These are phyloP conservation scores for Hylaeus volcanicus DNA, from an alignment of 1,140 invertebrate species.

Conservation along the genomic window DNA sequence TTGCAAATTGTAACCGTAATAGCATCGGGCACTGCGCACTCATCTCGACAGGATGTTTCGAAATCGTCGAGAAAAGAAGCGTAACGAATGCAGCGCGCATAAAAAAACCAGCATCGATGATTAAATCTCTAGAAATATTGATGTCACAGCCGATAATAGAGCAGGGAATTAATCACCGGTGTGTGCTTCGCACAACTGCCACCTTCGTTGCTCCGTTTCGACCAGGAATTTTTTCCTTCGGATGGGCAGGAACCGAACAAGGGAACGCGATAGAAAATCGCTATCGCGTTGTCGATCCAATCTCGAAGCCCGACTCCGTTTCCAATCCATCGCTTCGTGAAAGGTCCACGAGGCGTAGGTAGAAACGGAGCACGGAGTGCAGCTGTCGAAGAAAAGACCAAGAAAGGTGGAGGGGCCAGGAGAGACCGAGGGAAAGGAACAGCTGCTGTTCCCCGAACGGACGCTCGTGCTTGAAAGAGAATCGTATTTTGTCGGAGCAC, in stretches of 20 bases:
- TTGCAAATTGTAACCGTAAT: too few relatives aligned
- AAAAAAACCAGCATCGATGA: not conserved
- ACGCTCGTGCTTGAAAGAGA: conserved; percentile 38
- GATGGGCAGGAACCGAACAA: not conserved
- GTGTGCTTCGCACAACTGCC: not conserved
- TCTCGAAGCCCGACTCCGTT: conserved; percentile 19
- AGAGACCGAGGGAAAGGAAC: conserved; percentile 57
- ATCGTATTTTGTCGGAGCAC: conserved; percentile 19
- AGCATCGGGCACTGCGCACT: too few relatives aligned
- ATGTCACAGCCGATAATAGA: not conserved
- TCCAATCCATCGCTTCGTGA: conserved; percentile 43
- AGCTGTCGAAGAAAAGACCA: conserved; percentile 57
- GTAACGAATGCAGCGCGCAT: not conserved
- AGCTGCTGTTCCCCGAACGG: conserved; percentile 67
- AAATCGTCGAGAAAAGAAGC: not conserved
- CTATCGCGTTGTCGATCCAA: conserved; percentile 7
- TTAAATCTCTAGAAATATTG: not conserved
- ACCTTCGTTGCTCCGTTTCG: not conserved
- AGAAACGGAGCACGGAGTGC: conserved; percentile 51
- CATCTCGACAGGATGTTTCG: too few relatives aligned
- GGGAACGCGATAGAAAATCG: not conserved
- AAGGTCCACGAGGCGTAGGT: conserved; percentile 56
- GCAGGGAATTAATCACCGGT: not conserved
- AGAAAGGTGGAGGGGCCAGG: conserved; percentile 30
- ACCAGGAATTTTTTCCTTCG: not conserved